Conservation (phyloP, 2,888 invertebrate genomes). For the Caenorhabditis angaria region DNA sequence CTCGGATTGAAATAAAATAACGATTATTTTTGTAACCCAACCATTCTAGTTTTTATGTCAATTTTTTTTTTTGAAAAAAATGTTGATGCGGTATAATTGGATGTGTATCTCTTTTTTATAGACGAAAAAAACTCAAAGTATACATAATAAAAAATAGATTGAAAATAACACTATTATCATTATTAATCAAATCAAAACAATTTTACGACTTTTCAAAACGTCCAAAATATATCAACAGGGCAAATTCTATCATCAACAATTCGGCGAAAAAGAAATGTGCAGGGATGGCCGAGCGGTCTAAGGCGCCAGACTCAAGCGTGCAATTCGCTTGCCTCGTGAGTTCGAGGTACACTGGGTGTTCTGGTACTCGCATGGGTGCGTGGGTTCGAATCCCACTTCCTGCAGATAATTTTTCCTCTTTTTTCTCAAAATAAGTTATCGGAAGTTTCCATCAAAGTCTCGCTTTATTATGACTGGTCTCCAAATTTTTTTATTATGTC, state of each 20-base stretch:
- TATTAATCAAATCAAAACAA: not conserved
- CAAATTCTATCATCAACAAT: not conserved
- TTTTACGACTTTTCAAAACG: not conserved
- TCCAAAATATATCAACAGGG: not conserved
- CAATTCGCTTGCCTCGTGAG: conserved; percentile 44
- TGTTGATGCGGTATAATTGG: conserved; percentile 1
- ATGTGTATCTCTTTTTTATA: not conserved
- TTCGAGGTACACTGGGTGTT: conserved; percentile 48
- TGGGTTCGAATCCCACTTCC: conserved; percentile 12
- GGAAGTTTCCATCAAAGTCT: not conserved
- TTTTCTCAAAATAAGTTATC: not conserved
- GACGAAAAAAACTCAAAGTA: not conserved
- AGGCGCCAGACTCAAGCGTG: conserved; percentile 74
- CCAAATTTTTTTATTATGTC: not conserved
- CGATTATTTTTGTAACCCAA: conserved; percentile 2
- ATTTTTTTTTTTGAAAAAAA: not conserved
- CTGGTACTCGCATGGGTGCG: conserved; percentile 62
- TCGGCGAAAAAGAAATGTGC: not conserved
- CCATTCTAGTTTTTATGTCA: not conserved
- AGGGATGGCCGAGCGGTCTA: conserved; percentile 73
- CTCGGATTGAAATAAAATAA: too few species aligned
- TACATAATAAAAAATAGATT: not conserved
- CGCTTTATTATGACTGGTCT: not conserved
- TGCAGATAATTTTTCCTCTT: conserved; percentile 7
- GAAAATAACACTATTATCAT: not conserved